phyloP scores from a whole-genome alignment of 2,113 vertebrate genomes.

The Brachyistius frenatus region DNA sequence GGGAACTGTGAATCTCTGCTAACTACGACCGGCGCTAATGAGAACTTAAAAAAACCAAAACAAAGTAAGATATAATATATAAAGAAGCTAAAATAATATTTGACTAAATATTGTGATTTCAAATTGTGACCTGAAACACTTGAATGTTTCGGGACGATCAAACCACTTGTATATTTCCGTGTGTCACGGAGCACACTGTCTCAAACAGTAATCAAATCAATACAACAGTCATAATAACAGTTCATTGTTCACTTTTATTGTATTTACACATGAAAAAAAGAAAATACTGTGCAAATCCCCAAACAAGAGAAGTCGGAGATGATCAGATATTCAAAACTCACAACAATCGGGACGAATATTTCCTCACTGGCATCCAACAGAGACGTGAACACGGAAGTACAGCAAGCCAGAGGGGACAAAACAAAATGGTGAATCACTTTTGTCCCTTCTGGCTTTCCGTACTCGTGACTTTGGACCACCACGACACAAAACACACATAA shows the following conservation, averaged over 20 bases:
- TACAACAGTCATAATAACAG: background rate
- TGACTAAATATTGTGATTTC: too few relatives aligned
- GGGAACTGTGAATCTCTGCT: too few relatives aligned
- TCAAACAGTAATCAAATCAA: background rate
- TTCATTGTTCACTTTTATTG: conserved; percentile 48
- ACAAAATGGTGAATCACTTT: too few relatives aligned
- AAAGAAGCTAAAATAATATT: too few relatives aligned
- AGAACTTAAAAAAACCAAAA: too few relatives aligned
- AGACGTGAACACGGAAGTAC: background rate
- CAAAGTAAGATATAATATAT: too few relatives aligned
- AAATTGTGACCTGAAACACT: too few relatives aligned
- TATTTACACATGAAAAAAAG: conserved; percentile 24
- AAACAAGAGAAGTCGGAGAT: conserved; percentile 6
- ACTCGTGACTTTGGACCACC: conserved; percentile 11
- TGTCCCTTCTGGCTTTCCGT: conserved; percentile 17
- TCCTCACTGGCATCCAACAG: background rate
- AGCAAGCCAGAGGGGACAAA: background rate
- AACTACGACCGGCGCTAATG: too few relatives aligned
- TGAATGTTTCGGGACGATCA: too few relatives aligned
- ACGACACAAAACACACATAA: conserved; percentile 22
- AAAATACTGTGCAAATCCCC: conserved; percentile 55
- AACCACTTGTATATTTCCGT: too few relatives aligned
- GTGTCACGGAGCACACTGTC: too few relatives aligned
- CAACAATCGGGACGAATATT: background rate
- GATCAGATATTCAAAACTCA: conserved; percentile 37